These are phyloP conservation scores for Pheosia tremula DNA, from an alignment of 2,888 invertebrate species.

Conservation along the genomic window DNA sequence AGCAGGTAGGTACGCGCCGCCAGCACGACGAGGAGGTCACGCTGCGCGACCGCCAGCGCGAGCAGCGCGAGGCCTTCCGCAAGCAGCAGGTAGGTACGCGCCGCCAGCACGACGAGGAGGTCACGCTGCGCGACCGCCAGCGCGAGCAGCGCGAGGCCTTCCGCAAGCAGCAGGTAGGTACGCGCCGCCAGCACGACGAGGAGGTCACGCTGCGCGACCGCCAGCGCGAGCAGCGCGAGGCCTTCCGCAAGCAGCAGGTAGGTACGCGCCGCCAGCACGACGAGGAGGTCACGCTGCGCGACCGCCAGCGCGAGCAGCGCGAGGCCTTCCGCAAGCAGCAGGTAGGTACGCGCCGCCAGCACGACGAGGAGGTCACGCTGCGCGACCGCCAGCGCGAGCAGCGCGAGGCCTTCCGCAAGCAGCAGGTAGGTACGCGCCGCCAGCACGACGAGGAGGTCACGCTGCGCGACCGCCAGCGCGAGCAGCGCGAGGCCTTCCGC, in stretches of 20 bases:
- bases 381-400: conserved; percentile 43
- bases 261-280: conserved; percentile 95
- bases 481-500: conserved; percentile 91
- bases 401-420: conserved; percentile 71
- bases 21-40: conserved; percentile 6
- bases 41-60: conserved; percentile 23
- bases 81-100: conserved; percentile 84
- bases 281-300: conserved; percentile 91
- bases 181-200: conserved; percentile 67
- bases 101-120: conserved; percentile 96
- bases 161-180: conserved; percentile 80
- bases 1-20: conserved; percentile 40
- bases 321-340: conserved; percentile 38
- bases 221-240: conserved; percentile 44
- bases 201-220: conserved; percentile 87
- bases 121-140: conserved; percentile 92
- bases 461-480: conserved; percentile 9
- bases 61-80: conserved; percentile 60
- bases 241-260: conserved; percentile 83
- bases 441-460: conserved; percentile 88
- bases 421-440: conserved; percentile 81
- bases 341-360: conserved; percentile 87
- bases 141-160: conserved; percentile 93
- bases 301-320: conserved; percentile 94
- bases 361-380: conserved; percentile 91